Percentiles rank a stretch among this genome's conserved stretches.
Conservation (phyloP, 2,888 invertebrate species). For the Protodeltote pygarga region DNA sequence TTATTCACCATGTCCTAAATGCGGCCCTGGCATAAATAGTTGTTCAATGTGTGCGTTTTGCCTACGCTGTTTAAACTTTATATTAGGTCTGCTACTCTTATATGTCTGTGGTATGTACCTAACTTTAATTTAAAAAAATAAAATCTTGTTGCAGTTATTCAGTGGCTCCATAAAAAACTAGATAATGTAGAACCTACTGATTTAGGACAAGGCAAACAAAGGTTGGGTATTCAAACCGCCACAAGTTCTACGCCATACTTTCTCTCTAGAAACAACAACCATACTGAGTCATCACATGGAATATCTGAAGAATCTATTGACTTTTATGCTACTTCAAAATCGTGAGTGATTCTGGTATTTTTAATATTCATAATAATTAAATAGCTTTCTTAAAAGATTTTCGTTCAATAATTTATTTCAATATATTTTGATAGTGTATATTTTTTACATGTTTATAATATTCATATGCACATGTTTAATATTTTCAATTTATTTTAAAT, state of each 20-base stretch:
- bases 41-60: too few species aligned
- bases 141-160: constrained; percentile 71
- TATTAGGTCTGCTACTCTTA: too few species aligned
- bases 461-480: too few species aligned
- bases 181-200: constrained; percentile 65
- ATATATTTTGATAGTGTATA: too few species aligned
- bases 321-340: constrained; percentile 78
- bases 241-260: constrained; percentile 77
- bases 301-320: constrained; percentile 77
- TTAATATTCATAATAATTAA: not conserved
- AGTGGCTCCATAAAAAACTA: constrained; percentile 84
- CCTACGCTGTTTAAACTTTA: too few species aligned
- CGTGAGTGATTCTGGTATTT: constrained; percentile 58
- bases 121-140: not conserved
- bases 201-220: constrained; percentile 48
- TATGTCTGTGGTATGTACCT: too few species aligned
- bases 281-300: constrained; percentile 61
- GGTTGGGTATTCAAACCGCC: constrained; percentile 53
- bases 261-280: constrained; percentile 59
- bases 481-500: not conserved
- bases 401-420: too few species aligned
- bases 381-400: not conserved
- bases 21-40: too few species aligned
- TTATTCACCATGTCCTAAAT: too few species aligned
- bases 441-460: too few species aligned